A percentile compares a stretch with the other conserved stretches of the same genome.
phyloP scores from a whole-genome alignment of 53 echinoderm and acorn worm genomes.

The Luidia sarsii region DNA sequence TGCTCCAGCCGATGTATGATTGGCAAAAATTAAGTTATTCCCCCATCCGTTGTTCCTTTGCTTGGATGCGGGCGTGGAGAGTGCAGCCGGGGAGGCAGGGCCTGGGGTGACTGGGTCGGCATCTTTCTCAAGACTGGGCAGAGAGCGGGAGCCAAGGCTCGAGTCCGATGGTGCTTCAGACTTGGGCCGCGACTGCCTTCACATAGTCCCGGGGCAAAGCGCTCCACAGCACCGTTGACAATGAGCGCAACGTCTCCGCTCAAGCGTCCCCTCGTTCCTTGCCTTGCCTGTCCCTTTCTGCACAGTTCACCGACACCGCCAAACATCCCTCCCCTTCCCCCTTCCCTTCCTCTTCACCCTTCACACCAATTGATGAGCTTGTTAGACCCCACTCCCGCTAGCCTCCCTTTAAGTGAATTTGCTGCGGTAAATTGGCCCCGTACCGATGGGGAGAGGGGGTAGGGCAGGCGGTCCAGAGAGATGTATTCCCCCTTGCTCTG shows the following conservation, averaged over 20 bases:
- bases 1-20: conserved; percentile 31
- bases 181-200: conserved; percentile 3
- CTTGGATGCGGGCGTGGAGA: background rate
- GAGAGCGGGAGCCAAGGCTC: too few relatives aligned
- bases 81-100: background rate
- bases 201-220: conserved; percentile 14
- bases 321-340: background rate
- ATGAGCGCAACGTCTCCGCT: conserved; percentile 24
- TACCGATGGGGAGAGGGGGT: conserved; percentile 10
- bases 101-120: conserved; percentile 34
- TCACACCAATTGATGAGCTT: conserved; percentile 27
- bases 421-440: conserved; percentile 58
- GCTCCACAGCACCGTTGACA: conserved; percentile 32
- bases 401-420: conserved; percentile 51
- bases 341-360: too few relatives aligned
- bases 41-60: conserved; percentile 1
- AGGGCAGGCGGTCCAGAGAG: background rate
- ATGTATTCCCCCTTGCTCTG: background rate
- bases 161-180: background rate
- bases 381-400: conserved; percentile 9
- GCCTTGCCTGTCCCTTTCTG: too few relatives aligned
- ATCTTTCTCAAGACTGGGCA: conserved; percentile 27
- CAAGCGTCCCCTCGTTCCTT: conserved; percentile 11
- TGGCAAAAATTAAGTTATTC: conserved; percentile 51
- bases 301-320: conserved; percentile 41